A percentile compares a stretch with the other conserved stretches of the same genome.
phyloP scores from a whole-genome alignment of 2,797 vertebrate species.

The Paramormyrops hopkinsi region DNA sequence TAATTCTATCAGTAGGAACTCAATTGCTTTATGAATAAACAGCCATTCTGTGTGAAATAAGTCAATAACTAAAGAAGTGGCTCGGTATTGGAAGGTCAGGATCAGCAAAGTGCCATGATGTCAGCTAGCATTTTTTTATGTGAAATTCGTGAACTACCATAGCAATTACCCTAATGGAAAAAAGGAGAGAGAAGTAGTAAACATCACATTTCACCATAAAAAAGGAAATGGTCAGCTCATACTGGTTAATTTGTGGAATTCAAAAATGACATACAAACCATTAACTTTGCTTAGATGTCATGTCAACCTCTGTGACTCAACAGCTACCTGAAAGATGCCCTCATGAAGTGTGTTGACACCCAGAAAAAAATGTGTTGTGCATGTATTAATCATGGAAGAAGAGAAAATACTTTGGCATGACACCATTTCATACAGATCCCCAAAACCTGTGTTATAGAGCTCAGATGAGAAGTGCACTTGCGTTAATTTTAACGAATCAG shows the following conservation, averaged over 20 bases:
- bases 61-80: background rate
- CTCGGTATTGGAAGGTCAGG: background rate
- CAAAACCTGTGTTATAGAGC: background rate
- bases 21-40: background rate
- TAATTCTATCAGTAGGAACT: background rate
- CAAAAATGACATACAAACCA: background rate
- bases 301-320: background rate
- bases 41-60: background rate
- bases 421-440: background rate
- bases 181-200: background rate
- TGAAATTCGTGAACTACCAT: background rate
- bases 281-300: background rate
- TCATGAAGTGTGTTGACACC: background rate
- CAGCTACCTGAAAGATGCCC: background rate
- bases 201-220: background rate
- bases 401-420: background rate
- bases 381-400: background rate
- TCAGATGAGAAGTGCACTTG: background rate
- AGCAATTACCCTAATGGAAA: background rate
- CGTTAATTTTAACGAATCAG: background rate
- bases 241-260: conserved; percentile 2
- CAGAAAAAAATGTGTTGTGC: background rate
- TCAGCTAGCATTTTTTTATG: background rate
- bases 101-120: background rate
- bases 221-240: conserved; percentile 9